Conservation (phyloP, 2,113 vertebrate species). For the Stictonetta naevosa region DNA sequence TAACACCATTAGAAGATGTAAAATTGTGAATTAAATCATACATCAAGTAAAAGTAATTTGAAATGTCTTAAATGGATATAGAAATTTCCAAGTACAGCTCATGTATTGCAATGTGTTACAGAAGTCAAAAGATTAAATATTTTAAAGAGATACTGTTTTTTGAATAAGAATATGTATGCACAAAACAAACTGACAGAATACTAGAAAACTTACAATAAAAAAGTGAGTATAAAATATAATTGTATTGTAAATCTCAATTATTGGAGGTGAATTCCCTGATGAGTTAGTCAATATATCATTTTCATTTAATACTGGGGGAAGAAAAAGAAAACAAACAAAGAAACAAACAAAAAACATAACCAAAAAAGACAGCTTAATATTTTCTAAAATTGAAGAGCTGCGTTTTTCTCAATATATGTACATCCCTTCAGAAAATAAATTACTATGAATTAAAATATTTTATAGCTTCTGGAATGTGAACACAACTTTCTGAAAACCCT, state of each 20-base stretch:
- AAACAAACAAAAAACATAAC: not conserved
- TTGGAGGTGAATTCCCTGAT: not conserved
- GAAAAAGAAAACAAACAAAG: not conserved
- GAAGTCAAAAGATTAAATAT: not conserved
- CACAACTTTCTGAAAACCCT: not conserved
- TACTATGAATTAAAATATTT: not conserved
- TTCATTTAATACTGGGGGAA: not conserved
- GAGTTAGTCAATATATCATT: not conserved
- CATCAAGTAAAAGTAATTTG: slow-evolving; percentile 23
- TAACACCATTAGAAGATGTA: slow-evolving; percentile 6
- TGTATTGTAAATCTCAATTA: not conserved
- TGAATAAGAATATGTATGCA: not conserved
- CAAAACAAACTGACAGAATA: not conserved
- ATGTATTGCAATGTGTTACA: not conserved
- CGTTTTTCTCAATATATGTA: not conserved
- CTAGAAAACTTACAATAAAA: not conserved
- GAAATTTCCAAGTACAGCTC: not conserved
- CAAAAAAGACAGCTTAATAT: not conserved
- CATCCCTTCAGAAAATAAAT: not conserved
- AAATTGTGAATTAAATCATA: slow-evolving; percentile 29
- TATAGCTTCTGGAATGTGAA: not conserved
- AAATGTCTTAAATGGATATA: not conserved
- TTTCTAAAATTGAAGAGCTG: not conserved
- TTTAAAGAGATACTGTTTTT: not conserved
- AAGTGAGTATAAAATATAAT: not conserved